These are phyloP conservation scores for Gephyroberyx darwinii DNA, from an alignment of 2,797 vertebrate genomes.

Conservation along the genomic window DNA sequence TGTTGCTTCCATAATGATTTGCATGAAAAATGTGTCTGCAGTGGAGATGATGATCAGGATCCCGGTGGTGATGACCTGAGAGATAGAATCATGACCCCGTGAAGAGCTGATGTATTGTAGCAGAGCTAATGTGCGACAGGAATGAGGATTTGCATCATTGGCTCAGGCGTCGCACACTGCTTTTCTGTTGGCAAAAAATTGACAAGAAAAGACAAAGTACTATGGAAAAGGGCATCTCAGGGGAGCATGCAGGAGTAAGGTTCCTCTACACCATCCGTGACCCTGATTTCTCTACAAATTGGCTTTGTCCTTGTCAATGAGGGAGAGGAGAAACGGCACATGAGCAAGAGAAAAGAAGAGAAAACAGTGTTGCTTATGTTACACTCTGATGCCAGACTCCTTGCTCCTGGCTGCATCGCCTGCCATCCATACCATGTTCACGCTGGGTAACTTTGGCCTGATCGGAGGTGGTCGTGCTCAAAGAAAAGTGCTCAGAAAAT, in stretches of 20 bases:
- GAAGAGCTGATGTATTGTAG: conserved; percentile 82
- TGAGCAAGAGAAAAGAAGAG: conserved; percentile 42
- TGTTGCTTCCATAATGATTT: conserved; percentile 65
- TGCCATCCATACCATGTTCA: conserved; percentile 30
- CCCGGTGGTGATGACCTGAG: conserved; percentile 75
- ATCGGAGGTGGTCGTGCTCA: conserved; percentile 52
- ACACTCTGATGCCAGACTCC: conserved; percentile 21
- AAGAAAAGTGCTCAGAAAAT: conserved; percentile 14
- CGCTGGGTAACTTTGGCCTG: conserved; percentile 52
- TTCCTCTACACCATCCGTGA: conserved; percentile 77
- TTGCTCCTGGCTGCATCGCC: conserved; percentile 36
- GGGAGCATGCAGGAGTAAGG: conserved; percentile 75
- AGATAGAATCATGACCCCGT: conserved; percentile 75
- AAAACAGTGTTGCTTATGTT: conserved; percentile 51
- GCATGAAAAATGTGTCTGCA: conserved; percentile 76
- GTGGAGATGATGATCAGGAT: conserved; percentile 77
- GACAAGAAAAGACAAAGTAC: conserved; percentile 82
- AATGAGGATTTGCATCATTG: conserved; percentile 73
- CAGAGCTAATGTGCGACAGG: conserved; percentile 73
- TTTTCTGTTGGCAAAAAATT: conserved; percentile 73
- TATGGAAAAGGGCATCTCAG: conserved; percentile 73
- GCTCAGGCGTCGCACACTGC: conserved; percentile 45
- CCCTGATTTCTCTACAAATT: conserved; percentile 82
- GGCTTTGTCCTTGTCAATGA: conserved; percentile 84
- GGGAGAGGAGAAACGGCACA: conserved; percentile 46